Conservation (phyloP, 2,113 vertebrate genomes). For the Hipposideros armiger region DNA sequence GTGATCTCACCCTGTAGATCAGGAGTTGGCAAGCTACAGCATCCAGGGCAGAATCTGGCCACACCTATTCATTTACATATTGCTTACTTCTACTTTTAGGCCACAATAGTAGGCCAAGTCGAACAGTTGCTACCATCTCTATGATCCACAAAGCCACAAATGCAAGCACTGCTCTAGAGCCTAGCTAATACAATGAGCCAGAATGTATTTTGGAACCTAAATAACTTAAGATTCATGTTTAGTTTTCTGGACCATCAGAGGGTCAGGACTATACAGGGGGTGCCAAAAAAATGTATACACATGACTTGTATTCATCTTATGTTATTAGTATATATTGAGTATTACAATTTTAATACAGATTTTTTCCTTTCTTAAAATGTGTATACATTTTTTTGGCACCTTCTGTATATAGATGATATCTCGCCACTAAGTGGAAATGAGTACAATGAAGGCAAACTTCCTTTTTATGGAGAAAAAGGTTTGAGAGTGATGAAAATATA, state of each 20-base stretch:
- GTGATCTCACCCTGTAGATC: neutral
- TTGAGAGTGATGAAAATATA: conserved; percentile 1
- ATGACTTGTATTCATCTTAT: no score
- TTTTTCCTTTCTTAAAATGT: no score
- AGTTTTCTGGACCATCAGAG: conserved; percentile 15
- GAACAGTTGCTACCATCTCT: neutral
- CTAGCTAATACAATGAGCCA: neutral
- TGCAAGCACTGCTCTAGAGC: neutral
- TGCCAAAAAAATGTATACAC: no score
- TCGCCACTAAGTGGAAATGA: conserved; percentile 20
- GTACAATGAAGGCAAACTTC: conserved; percentile 49
- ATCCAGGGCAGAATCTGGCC: neutral
- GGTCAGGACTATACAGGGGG: neutral
- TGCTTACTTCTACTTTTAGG: neutral
- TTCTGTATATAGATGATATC: neutral
- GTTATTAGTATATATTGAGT: no score
- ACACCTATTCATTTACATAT: neutral
- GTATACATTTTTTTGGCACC: no score
- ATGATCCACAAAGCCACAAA: neutral
- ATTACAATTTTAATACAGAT: no score
- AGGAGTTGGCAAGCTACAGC: neutral
- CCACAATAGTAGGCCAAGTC: neutral
- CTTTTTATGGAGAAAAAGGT: neutral
- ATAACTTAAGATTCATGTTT: conserved; percentile 17
- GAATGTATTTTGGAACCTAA: neutral